Percentiles rank a stretch among this genome's conserved stretches.
phyloP scores from a whole-genome alignment of 2,888 invertebrate species.

The Sarcophaga carnaria region DNA sequence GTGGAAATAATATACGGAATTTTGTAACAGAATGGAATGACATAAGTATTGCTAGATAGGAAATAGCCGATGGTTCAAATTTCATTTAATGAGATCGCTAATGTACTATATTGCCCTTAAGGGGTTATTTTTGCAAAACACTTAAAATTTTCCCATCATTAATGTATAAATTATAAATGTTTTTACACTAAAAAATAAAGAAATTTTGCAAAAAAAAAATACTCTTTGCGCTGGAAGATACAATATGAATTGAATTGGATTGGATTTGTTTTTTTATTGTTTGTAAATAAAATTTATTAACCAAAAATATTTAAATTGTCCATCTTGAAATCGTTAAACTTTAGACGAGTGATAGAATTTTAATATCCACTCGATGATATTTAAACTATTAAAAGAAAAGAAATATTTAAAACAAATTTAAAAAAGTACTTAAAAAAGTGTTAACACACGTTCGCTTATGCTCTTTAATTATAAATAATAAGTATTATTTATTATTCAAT shows the following conservation, averaged over 20 bases:
- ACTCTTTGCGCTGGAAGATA: not conserved
- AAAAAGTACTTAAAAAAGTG: conserved; percentile 6
- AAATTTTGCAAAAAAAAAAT: too few species aligned
- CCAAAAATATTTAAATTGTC: not conserved
- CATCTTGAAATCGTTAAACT: not conserved
- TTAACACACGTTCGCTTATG: not conserved
- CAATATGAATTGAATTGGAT: too few species aligned
- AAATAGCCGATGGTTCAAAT: too few species aligned
- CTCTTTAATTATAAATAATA: conserved; percentile 3
- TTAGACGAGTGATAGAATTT: not conserved
- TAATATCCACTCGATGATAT: not conserved
- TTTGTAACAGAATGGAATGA: too few species aligned
- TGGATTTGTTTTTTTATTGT: not conserved
- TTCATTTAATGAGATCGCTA: too few species aligned
- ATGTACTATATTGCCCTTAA: too few species aligned
- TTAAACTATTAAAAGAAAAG: not conserved
- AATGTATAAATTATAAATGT: too few species aligned
- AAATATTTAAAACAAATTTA: not conserved
- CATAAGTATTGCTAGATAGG: too few species aligned
- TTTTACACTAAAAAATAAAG: too few species aligned
- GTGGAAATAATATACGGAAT: too few species aligned
- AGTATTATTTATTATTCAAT: conserved; percentile 16
- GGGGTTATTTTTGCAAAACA: too few species aligned
- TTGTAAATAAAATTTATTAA: not conserved
- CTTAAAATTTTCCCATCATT: too few species aligned